A percentile compares a stretch with the other conserved stretches of the same genome.
Conservation (phyloP, 2,888 invertebrate genomes). For the Caenorhabditis sinica region DNA sequence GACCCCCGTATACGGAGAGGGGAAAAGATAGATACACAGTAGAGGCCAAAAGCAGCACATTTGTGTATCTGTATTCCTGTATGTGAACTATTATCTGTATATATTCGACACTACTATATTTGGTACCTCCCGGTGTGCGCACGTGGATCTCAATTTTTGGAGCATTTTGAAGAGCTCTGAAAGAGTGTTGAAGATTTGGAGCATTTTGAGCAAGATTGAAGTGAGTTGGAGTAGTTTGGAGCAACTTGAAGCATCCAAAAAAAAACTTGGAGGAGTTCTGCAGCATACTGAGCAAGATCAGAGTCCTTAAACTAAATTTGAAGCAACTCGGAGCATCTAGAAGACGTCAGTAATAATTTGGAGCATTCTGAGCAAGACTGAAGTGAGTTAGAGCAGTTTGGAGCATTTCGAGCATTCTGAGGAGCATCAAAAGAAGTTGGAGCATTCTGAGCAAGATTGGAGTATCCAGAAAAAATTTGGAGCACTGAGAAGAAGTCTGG, state of each 20-base stretch:
- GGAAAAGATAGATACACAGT: no score
- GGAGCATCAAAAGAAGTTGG: no score
- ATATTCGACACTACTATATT: no score
- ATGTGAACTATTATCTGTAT: background rate
- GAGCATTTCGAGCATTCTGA: slow-evolving; percentile 1
- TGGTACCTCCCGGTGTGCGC: background rate
- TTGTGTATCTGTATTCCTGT: background rate
- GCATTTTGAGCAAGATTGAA: background rate
- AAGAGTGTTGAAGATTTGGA: background rate
- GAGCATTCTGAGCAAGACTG: no score
- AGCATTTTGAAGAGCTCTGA: background rate
- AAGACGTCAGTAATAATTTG: background rate
- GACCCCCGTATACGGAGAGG: no score
- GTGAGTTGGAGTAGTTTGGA: background rate
- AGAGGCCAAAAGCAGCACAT: background rate
- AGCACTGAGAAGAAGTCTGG: no score
- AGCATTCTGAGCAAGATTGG: background rate
- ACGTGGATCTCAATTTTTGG: background rate
- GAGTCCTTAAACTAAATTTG: no score
- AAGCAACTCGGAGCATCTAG: background rate
- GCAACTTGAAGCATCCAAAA: background rate
- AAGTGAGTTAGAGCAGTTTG: background rate
- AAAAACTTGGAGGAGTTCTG: background rate
- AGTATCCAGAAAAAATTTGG: no score
- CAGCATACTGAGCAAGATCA: background rate